Base-by-base conservation (phyloP, 2,888 invertebrate species). In the Leuctra nigra region DNA sequence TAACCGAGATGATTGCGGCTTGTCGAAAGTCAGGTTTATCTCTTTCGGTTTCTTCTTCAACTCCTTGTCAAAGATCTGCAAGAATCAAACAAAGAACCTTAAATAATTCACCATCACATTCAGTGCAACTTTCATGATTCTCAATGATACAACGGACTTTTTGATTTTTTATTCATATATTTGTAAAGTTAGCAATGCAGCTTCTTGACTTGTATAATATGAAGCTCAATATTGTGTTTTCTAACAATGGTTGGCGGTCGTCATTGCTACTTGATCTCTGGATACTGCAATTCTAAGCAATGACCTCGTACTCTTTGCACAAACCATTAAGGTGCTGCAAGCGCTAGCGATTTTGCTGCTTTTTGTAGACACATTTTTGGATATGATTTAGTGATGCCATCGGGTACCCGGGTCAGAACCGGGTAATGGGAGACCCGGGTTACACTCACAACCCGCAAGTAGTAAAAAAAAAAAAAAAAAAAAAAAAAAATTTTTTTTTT, bases 21-120 rank as follows among this genome's bases (percentile, higher is more conserved):
- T 78, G 63, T 87, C 83, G 70, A 88, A 88, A 57, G 84, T 86
- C 67, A 90, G 70, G 63, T 86, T 84, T 61, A 87, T 86, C 23
- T 84, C 80, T 68, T 86, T 86, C 64, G 83, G 81, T 61, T 84
- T 81, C 67, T 83, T 86, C 66, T 83, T 85, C 18, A 87, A 75
- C 71, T 91, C 91, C 47, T 81, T 81, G 65, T 88, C 86, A 66
- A 91, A 90, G 24, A 89, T 76, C 81, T 87, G 76, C 11, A 70
- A 69, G 2, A 59, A 54, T n/a, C 14, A 24, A 1, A 56, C 41
- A 44, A 50, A 47, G 29, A 29, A 7, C 7, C 6, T 7, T 29
- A 11, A 6, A 29, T 29, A 29, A 6, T 11, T 7, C 6, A 29
- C 29, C 11, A 11, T 29, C 6, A 29, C 29, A n/a, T n/a, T 7